phyloP scores from a whole-genome alignment of 2,113 vertebrate species.

The Procavia capensis region DNA sequence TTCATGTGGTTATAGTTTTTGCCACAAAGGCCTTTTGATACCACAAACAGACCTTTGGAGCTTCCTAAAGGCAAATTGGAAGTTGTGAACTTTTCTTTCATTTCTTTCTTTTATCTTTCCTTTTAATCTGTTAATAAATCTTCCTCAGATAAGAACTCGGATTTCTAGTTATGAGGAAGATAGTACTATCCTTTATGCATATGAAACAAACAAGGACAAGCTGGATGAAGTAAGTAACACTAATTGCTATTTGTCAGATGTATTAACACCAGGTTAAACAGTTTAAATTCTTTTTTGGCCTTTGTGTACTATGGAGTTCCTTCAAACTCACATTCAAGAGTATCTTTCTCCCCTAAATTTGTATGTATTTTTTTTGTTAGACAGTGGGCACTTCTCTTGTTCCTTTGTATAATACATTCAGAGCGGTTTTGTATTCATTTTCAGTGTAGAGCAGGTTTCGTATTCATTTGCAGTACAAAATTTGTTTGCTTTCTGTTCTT shows the following conservation, averaged over 20 bases:
- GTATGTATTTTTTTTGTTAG: background rate
- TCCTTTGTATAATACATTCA: background rate
- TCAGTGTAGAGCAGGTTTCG: constrained; percentile 13
- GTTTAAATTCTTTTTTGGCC: constrained; percentile 11
- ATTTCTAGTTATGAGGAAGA: constrained; percentile 80
- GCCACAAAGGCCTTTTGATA: constrained; percentile 32
- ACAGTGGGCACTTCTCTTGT: background rate
- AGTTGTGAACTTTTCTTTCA: constrained; percentile 33
- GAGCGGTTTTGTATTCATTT: constrained; percentile 27
- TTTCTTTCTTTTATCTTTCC: constrained; percentile 35
- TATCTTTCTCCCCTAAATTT: background rate
- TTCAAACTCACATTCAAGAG: background rate
- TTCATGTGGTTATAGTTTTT: background rate
- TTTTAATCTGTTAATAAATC: constrained; percentile 70
- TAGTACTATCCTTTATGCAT: constrained; percentile 81
- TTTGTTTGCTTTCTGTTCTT: background rate
- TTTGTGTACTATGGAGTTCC: background rate
- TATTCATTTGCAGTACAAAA: constrained; percentile 30
- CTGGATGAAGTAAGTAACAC: constrained; percentile 81
- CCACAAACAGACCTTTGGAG: constrained; percentile 15
- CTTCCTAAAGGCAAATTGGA: constrained; percentile 53
- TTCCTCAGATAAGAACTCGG: constrained; percentile 76
- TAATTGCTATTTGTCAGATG: constrained; percentile 20
- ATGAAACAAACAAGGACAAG: constrained; percentile 80
- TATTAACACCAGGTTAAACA: constrained; percentile 37